Percentiles rank a stretch among this genome's conserved stretches.
phyloP scores from a whole-genome alignment of 2,113 vertebrate species.

The Cebidichthys violaceus region DNA sequence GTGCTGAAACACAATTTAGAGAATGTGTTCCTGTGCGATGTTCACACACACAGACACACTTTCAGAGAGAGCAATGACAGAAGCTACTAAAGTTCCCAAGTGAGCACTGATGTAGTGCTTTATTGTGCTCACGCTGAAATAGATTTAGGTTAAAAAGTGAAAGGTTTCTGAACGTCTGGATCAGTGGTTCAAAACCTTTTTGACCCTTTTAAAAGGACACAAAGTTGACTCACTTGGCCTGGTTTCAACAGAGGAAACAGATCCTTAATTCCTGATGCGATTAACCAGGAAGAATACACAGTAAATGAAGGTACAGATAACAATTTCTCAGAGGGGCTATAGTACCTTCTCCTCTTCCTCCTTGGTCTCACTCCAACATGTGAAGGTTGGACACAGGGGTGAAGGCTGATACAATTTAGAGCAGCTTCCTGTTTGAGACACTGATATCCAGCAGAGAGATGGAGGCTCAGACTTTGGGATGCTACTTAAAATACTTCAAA shows the following conservation, averaged over 20 bases:
- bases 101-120: not conserved
- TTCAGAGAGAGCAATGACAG: not conserved
- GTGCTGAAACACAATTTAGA: not conserved
- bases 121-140: not conserved
- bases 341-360: not conserved
- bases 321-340: not conserved
- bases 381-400: not conserved
- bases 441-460: conserved; percentile 5
- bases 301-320: not conserved
- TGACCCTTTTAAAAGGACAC: not conserved
- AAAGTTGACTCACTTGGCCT: not conserved
- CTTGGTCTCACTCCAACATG: not conserved
- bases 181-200: not conserved
- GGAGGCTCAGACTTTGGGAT: not conserved
- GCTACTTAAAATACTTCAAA: not conserved
- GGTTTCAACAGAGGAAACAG: not conserved
- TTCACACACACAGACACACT: not conserved
- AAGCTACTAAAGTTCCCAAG: not conserved
- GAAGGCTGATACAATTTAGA: conserved; percentile 42
- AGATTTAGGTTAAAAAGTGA: not conserved
- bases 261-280: not conserved
- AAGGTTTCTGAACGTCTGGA: not conserved
- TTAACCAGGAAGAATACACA: not conserved
- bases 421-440: conserved; percentile 32
- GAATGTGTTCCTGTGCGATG: not conserved